Base-by-base conservation (phyloP, 2,797 vertebrate genomes). In the Ctenopoma multispine region DNA sequence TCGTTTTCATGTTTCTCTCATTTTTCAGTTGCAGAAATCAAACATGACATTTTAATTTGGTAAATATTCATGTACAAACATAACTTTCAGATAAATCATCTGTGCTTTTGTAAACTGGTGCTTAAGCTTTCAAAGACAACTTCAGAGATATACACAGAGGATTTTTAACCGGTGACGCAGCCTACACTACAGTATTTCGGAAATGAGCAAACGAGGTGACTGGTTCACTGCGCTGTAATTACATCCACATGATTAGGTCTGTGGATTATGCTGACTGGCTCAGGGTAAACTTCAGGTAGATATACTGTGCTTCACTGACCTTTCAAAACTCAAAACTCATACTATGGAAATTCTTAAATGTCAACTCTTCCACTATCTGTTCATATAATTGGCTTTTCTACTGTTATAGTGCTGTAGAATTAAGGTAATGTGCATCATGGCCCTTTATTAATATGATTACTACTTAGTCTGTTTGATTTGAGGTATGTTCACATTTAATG, bases 211-310 rank as follows among this genome's bases (percentile, higher is more conserved):
- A 84, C 67, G 61, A 86, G 81, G 75, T 48, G 72, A 79, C 73
- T 84, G 79, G 83, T 86, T 84, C 78, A 31, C 80, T 85, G 84
- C 83, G 63, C 84, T 85, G 76, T 90, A 90, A 91, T 91, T 88
- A 88, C 77, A 77, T 85, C 83, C 89, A 89, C 87, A 89, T 90
- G 87, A 86, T 82, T 65, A 68, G 66, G 69, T 74, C 80, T 79
- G 68, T 67, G 84, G 84, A 90, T 90, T 74, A 90, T 43, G 51
- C 75, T 70, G 67, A 62, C 75, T 38, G 65, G 48, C 57, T 76
- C 58, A 49, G 67, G 21, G 54, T 23, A 18, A 80, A 80, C 65
- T 77, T 80, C 17, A 48, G 24, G 21, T 13, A 34, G 29, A 74
- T 40, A 66, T 63, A 53, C 50, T 67, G 13, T 41, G 31, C 7